These are phyloP conservation scores for Zosterops pallidus DNA, from an alignment of 2,113 vertebrate genomes.

Conservation along the genomic window DNA sequence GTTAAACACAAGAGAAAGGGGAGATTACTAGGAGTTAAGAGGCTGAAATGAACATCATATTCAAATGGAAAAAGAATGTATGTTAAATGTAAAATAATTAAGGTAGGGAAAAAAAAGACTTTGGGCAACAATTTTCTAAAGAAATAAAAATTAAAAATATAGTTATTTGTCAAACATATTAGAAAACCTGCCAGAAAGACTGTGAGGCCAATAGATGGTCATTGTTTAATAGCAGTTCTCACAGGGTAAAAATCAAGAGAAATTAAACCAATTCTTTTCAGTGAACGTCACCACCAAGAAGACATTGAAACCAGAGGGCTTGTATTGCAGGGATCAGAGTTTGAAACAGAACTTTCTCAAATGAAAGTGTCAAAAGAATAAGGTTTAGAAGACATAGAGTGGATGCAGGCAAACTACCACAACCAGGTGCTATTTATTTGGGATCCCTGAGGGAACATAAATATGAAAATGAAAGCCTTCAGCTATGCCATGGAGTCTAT, in stretches of 20 bases:
- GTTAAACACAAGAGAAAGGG: neutral
- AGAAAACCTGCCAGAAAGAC: neutral
- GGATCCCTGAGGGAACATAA: neutral
- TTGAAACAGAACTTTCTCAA: neutral
- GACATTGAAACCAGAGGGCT: neutral
- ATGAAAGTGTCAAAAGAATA: neutral
- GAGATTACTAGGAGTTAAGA: neutral
- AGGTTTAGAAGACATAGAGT: neutral
- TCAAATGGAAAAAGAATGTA: neutral
- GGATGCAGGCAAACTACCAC: neutral
- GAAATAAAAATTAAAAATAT: slow-evolving; percentile 17
- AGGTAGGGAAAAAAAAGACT: neutral
- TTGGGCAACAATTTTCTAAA: slow-evolving; percentile 2
- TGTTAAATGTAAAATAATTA: slow-evolving; percentile 20
- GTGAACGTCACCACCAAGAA: neutral
- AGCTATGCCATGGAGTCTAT: neutral
- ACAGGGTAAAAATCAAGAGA: slow-evolving; percentile 11
- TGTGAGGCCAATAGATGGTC: neutral
- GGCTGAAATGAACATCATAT: neutral
- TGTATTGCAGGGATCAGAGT: neutral
- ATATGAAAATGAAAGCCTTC: neutral
- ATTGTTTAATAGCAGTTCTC: neutral
- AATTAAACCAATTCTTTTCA: slow-evolving; percentile 32
- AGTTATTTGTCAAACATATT: slow-evolving; percentile 9
- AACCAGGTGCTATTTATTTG: neutral